phyloP scores from a whole-genome alignment of 2,113 vertebrate genomes.

The Petroica traversi region DNA sequence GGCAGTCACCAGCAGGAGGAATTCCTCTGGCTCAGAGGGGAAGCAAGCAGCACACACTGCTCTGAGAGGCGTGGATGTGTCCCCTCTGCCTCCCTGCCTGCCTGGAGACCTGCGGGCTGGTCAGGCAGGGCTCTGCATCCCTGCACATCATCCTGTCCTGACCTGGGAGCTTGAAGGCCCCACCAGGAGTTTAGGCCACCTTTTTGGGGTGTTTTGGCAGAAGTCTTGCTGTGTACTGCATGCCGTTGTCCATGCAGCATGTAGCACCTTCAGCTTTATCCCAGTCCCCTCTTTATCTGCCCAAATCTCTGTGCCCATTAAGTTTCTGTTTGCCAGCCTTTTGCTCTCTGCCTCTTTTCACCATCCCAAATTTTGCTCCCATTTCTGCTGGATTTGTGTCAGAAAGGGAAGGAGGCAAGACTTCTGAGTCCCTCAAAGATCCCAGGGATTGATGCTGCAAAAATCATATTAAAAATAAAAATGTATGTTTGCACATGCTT shows the following conservation, averaged over 20 bases:
- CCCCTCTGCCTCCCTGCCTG: not conserved
- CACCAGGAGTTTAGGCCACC: not conserved
- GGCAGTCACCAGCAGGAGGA: not conserved
- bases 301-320: not conserved
- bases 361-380: not conserved
- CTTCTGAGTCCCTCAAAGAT: not conserved
- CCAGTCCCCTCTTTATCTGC: not conserved
- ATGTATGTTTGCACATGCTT: not conserved
- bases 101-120: not conserved
- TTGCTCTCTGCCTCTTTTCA: not conserved
- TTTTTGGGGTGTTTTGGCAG: not conserved
- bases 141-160: accelerated
- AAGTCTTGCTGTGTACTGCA: not conserved
- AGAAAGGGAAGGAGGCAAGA: not conserved
- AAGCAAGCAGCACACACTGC: accelerated
- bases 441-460: not conserved
- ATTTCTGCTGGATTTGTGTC: not conserved
- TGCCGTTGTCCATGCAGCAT: not conserved
- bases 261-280: not conserved
- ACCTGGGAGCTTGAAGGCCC: not conserved
- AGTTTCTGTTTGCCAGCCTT: not conserved
- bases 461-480: not conserved
- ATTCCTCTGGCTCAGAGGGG: not conserved
- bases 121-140: not conserved
- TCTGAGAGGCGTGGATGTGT: accelerated